phyloP scores from a whole-genome alignment of 2,797 vertebrate genomes.

The Poeciliopsis turneri region DNA sequence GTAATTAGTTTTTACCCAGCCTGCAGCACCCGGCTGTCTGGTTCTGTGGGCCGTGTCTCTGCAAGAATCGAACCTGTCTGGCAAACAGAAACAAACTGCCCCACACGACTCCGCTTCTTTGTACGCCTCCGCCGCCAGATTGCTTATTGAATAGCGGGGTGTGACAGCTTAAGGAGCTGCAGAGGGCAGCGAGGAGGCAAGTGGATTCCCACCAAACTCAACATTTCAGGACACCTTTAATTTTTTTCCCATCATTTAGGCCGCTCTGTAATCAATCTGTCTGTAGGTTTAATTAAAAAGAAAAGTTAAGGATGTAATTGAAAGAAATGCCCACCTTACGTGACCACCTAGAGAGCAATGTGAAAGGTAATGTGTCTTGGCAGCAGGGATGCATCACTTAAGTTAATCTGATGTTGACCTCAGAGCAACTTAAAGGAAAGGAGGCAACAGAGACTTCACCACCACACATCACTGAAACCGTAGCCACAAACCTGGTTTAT shows the following conservation, averaged over 20 bases:
- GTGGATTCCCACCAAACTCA: constrained; percentile 60
- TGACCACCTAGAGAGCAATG: constrained; percentile 70
- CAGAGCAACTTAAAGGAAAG: constrained; percentile 49
- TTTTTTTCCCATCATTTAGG: constrained; percentile 74
- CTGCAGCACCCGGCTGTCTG: constrained; percentile 69
- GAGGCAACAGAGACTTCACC: constrained; percentile 26
- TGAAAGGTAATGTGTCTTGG: constrained; percentile 73
- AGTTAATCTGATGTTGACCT: constrained; percentile 81
- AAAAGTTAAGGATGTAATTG: constrained; percentile 82
- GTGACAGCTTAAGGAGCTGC: constrained; percentile 61
- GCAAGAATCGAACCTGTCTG: constrained; percentile 79
- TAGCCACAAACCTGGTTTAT: constrained; percentile 13
- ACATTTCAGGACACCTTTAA: constrained; percentile 68
- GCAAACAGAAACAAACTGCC: constrained; percentile 78
- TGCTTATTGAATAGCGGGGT: constrained; percentile 76
- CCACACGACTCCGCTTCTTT: constrained; percentile 59
- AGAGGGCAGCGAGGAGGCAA: constrained; percentile 30
- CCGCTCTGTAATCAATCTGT: constrained; percentile 79
- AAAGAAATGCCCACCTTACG: constrained; percentile 74
- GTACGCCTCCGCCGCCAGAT: constrained; percentile 67
- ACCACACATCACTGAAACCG: constrained; percentile 14
- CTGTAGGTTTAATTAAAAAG: constrained; percentile 83
- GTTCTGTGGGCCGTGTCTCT: constrained; percentile 69
- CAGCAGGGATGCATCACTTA: constrained; percentile 76
- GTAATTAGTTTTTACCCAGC: constrained; percentile 82